A percentile compares a stretch with the other conserved stretches of the same genome.
Evolutionary conservation across 1,140 invertebrate genomes (phyloP).

Genomic region (Calliopsis andreniformis): DNA sequence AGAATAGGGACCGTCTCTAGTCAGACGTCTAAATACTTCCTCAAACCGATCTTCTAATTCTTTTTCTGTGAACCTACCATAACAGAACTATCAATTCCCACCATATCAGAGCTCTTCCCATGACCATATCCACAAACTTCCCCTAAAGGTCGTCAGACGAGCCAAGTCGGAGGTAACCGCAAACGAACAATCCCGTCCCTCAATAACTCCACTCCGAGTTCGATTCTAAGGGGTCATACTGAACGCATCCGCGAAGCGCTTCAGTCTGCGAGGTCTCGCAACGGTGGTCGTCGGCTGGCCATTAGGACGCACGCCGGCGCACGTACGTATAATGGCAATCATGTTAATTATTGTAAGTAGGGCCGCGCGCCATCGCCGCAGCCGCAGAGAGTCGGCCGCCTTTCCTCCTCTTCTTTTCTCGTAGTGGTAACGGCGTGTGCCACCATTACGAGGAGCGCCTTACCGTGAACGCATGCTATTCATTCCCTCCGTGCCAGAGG

Average conservation of each 20-base stretch:
- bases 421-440: constrained; percentile 77
- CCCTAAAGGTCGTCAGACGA: background rate
- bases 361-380: constrained; percentile 53
- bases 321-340: constrained; percentile 79
- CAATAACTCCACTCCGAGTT: background rate
- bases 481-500: constrained; percentile 62
- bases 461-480: constrained; percentile 80
- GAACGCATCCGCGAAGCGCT: constrained; percentile 35
- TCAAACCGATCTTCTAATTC: no score
- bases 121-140: no score
- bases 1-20: no score
- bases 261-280: constrained; percentile 41
- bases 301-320: constrained; percentile 68
- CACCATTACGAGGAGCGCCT: constrained; percentile 77
- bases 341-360: constrained; percentile 80
- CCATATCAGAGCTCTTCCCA: no score
- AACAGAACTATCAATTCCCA: no score
- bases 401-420: constrained; percentile 32
- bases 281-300: constrained; percentile 61
- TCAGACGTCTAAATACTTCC: no score
- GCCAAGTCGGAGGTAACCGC: background rate
- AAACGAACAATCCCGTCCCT: background rate
- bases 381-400: constrained; percentile 19
- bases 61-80: no score
- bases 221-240: background rate